Conservation (phyloP, 2,888 invertebrate genomes). For the Aphodius granarius region DNA sequence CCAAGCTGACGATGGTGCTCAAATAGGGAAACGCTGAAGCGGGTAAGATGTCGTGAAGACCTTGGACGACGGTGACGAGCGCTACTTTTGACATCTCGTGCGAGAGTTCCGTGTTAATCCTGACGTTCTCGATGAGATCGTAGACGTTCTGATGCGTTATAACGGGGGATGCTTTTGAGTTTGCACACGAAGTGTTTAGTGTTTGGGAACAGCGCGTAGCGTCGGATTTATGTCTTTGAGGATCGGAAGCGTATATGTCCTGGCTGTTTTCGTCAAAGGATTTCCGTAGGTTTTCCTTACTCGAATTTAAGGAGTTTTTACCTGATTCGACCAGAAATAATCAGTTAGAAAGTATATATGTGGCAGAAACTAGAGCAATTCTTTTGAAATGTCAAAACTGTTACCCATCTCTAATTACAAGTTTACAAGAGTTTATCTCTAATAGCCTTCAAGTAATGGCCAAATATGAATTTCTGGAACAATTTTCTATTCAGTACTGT, state of each 20-base stretch:
- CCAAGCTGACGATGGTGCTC: slow-evolving; percentile 59
- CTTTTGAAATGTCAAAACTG: too few relatives aligned
- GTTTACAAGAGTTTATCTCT: too few relatives aligned
- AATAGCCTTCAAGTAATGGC: too few relatives aligned
- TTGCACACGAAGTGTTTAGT: not conserved
- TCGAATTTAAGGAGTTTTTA: slow-evolving; percentile 20
- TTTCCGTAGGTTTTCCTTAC: slow-evolving; percentile 42
- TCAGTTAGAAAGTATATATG: too few relatives aligned
- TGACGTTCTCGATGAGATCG: slow-evolving; percentile 77
- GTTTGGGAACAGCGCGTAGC: slow-evolving; percentile 23
- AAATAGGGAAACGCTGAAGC: slow-evolving; percentile 63
- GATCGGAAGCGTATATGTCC: slow-evolving; percentile 29
- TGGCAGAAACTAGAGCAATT: too few relatives aligned
- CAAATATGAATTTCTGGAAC: too few relatives aligned
- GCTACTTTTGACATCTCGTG: slow-evolving; percentile 86
- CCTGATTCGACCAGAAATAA: not conserved
- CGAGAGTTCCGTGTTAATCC: slow-evolving; percentile 81
- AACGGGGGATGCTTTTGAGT: slow-evolving; percentile 49
- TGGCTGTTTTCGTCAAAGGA: slow-evolving; percentile 46
- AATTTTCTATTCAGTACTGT: too few relatives aligned
- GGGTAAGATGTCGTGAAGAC: slow-evolving; percentile 61
- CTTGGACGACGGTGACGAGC: slow-evolving; percentile 71
- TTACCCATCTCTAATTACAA: too few relatives aligned
- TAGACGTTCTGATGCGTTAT: slow-evolving; percentile 65
- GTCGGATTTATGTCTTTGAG: slow-evolving; percentile 42